Base-by-base conservation (phyloP, 2,797 vertebrate species). In the Leptodactylus fallax region DNA sequence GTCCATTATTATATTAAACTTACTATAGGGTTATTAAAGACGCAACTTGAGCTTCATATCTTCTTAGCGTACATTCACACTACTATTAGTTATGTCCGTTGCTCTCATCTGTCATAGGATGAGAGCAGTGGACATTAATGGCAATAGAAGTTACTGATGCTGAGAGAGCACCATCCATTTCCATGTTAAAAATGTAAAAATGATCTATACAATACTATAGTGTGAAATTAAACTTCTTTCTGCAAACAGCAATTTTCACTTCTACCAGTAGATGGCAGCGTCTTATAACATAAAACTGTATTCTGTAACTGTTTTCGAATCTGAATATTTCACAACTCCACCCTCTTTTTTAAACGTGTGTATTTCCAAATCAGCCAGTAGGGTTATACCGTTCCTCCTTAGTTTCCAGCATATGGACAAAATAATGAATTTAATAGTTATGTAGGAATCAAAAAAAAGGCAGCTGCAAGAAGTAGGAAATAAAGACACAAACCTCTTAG, bases 361-460 rank as follows among this genome's bases (percentile, higher is more conserved):
- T 87, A 81, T 61, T 81, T 81, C 79, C 67, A 51, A 87, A 87
- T 7, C 45, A 61, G 25, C 85, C 79, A 81, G 53, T 87, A 45
- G 36, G 25, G n/a, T 86, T 81, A 7, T 27, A 9, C 45, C 27
- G 17, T 17, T 55, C 0, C 10, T 23, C 56, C 55, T 21, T 10
- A 27, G 61, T 10, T 55, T 21, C 51, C 14, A 51, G 21, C 16
- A 55, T 8, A 2, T 23, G 17, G 45, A 10, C 49, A 49, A n/a
- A 17, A 13, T 12, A 8, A 16, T 16, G 12, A 13, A 47, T 6
- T 81, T 49, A 5, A 51, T 16, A 47, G 61, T 5, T 49, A 7
- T 36, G 2, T 21, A 23, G 2, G 47, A 21, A 76, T 49, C 47
- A 51, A 3, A 45, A 45, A 72, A 47, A 47, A 10, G 13, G 45